These are phyloP conservation scores for Frankliniella intonsa DNA, from an alignment of 2,888 invertebrate species.

Conservation along the genomic window DNA sequence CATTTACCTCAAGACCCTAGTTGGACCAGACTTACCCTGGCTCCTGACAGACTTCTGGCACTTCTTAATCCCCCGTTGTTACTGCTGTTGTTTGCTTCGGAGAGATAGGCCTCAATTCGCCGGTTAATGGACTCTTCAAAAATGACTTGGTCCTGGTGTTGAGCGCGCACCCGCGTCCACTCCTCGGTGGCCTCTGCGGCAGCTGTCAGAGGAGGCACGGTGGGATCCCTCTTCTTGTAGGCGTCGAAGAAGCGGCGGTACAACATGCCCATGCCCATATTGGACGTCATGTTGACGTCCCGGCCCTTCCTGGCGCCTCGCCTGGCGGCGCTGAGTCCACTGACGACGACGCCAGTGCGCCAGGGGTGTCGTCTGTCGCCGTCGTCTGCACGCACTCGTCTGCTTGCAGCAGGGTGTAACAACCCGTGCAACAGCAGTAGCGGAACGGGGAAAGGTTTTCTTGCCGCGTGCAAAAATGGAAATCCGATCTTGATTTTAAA, in stretches of 20 bases:
- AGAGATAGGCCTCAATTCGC: not conserved
- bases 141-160: not conserved
- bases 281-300: not conserved
- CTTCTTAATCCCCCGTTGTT: not conserved
- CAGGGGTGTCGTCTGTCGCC: not conserved
- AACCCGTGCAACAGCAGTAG: not conserved
- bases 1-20: no score
- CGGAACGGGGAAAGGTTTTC: no score
- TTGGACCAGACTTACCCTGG: not conserved
- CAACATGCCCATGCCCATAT: not conserved
- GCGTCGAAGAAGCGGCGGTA: slow-evolving; percentile 17
- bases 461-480: no score
- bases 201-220: not conserved
- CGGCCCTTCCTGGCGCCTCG: not conserved
- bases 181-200: slow-evolving; percentile 11
- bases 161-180: not conserved
- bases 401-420: not conserved
- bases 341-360: not conserved
- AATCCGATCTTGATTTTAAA: no score
- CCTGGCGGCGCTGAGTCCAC: no score
- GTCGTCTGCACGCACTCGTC: not conserved
- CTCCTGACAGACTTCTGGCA: not conserved
- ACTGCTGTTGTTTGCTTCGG: not conserved
- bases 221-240: not conserved
- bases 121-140: not conserved